Base-by-base conservation (phyloP, 1,140 invertebrate genomes). In the Neotoxoptera formosana region DNA sequence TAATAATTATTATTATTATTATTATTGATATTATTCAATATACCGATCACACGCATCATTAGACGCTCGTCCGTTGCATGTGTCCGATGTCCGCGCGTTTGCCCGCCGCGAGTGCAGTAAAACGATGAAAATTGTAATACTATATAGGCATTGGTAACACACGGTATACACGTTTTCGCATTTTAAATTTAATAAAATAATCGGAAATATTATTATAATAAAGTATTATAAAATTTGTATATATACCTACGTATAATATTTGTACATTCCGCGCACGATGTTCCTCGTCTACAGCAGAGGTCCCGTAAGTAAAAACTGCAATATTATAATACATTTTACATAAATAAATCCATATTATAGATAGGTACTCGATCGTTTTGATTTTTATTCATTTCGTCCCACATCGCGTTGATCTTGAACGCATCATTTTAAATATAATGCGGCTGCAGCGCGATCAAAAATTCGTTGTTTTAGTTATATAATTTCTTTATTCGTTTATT, bases 261-360 rank as follows among this genome's bases (percentile, higher is more conserved):
- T 56, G 21, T 60, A 30, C 1, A 14, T 30, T 67, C 17, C 60
- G 60, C 41, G 41, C 23, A 84, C 83, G 41, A 84, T 87, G 86
- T 87, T 48, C n/a, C 30, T 89, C 20, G 87, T 45, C 87, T 89
- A 89, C 87, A 34, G 25, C 14, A 89, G 2, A 53, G 11, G 7
- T 89, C 47, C 87, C 9, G 87, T 89, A 89, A 89, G 87, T 89
- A 89, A 89, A 36, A 36, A 36, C n/a, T n/a, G n/a, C 45, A 25
- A 23, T 84, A 25, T 41, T 21, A 41, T 25, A 20, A 76, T 41
- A n/a, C 11, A 67, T 67, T n/a, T n/a, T 3, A 14, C n/a, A 17
- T 76, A 76, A 30, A 41, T 41, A 6, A 53, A 21, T 53, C 4
- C 21, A 14, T 53, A 7, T 9, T 53, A 23, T 51, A 56, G 23